Conservation (phyloP, 2,113 vertebrate genomes). For the Corythornis vintsioides region DNA sequence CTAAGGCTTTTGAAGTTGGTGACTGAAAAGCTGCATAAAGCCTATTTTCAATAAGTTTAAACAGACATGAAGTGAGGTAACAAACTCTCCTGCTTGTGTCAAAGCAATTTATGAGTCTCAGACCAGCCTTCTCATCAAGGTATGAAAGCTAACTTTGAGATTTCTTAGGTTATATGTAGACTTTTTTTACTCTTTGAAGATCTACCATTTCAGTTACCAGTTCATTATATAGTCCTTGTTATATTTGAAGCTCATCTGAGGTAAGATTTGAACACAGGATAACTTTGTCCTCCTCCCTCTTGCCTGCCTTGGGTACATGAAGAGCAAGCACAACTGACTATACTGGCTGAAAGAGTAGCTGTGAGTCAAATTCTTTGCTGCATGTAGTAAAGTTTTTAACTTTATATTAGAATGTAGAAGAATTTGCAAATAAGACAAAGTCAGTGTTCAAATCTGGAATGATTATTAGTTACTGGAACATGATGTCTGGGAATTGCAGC, state of each 20-base stretch:
- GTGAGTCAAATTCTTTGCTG: background rate
- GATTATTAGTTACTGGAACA: background rate
- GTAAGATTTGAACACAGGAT: background rate
- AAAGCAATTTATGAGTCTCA: background rate
- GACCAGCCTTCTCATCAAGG: background rate
- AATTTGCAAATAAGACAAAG: background rate
- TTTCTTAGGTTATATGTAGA: background rate
- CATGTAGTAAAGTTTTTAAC: background rate
- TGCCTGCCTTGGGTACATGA: background rate
- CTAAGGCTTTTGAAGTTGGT: background rate
- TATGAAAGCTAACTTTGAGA: background rate
- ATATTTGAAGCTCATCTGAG: background rate
- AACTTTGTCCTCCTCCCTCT: background rate
- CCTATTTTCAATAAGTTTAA: conserved; percentile 5
- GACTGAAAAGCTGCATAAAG: background rate
- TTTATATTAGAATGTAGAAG: background rate
- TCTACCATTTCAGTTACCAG: background rate
- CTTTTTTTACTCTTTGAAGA: background rate
- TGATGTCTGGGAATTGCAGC: background rate
- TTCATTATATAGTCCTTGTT: background rate
- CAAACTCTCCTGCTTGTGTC: background rate
- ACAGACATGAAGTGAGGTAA: background rate
- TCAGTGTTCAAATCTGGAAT: background rate
- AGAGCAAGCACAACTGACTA: background rate
- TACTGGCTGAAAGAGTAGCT: background rate